Evolutionary conservation across 2,113 vertebrate genomes (phyloP).

Genomic region (western clawed frog (Xenopus tropicalis)): DNA sequence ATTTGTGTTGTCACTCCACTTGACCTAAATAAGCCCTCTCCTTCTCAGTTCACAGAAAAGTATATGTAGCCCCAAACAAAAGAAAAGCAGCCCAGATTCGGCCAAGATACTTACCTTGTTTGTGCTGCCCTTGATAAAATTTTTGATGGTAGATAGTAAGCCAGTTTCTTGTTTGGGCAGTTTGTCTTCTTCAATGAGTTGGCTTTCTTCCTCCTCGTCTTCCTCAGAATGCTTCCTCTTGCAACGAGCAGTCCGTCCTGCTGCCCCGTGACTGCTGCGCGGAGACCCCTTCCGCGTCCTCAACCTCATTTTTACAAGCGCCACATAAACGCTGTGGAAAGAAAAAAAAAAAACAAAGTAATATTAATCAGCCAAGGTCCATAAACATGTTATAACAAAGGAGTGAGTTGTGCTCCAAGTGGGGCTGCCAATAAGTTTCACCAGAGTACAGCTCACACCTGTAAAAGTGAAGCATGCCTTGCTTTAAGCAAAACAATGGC

Average conservation of each 20-base stretch:
- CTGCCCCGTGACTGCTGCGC: constrained; percentile 76
- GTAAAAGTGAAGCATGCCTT: too few species aligned
- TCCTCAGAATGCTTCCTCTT: constrained; percentile 81
- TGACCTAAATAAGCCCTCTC: too few species aligned
- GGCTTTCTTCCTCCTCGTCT: constrained; percentile 69
- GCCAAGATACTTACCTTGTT: constrained; percentile 61
- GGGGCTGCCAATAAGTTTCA: too few species aligned
- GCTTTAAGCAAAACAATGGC: too few species aligned
- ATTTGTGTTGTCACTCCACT: too few species aligned
- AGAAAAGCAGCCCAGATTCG: too few species aligned
- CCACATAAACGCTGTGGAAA: constrained; percentile 37
- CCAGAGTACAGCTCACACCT: too few species aligned
- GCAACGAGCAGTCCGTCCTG: constrained; percentile 75
- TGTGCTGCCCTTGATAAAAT: constrained; percentile 77
- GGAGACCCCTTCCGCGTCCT: constrained; percentile 95
- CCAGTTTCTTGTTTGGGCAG: constrained; percentile 69
- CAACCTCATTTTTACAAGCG: constrained; percentile 87
- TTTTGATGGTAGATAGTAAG: constrained; percentile 75
- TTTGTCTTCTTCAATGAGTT: constrained; percentile 65
- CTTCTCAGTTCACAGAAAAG: too few species aligned
- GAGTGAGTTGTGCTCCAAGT: too few species aligned
- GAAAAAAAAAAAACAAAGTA: not conserved
- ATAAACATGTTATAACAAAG: too few species aligned
- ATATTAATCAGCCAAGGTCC: too few species aligned
- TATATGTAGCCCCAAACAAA: too few species aligned